Evolutionary conservation across 2,113 vertebrate genomes (phyloP), one percentile per base, ranked within the genome.

Genomic region (Poeciliopsis turrubarensis): DNA sequence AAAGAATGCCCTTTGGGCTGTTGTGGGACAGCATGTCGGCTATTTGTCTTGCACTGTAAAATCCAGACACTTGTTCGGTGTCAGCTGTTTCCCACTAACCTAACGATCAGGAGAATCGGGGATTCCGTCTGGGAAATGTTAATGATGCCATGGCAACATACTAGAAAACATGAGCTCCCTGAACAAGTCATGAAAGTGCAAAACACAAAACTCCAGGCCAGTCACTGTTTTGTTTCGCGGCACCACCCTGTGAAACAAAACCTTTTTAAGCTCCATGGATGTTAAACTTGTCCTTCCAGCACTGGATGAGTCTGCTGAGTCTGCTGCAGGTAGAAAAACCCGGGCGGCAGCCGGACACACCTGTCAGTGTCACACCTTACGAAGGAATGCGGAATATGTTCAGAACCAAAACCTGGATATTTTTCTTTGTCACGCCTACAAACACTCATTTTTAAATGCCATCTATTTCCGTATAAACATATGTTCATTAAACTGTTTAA

Each of bases 301-400:
- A 34, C 60, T 65, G 75, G 70, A 39, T 68, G 72, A 6, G n/a
- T 68, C 61, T 82, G 30, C 72, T 67, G 72, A 8, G n/a, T 67
- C 61, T 82, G 27, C 72, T 81, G 29, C 63, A 25, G 29, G 70
- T 41, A 19, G 32, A 39, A 34, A 60, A 69, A 39, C 57, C 62
- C 25, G 57, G 32, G 15, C 75, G 83, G 84, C 84, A 84, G 51
- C 41, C 37, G 60, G 82, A 80, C 90, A 91, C 90, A 92, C 92
- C 92, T 91, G 44, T 67, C 27, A 32, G 44, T 29, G 68, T 72
- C 86, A 73, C 88, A 78, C 91, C 91, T 87, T n/a, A 14, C 5
- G 0, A 27, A 63, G 75, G 91, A 93, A 93, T 93, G 92, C 83
- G 61, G 60, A 37, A 69, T 19, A 34, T 39, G n/a, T 39, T 11